These are phyloP conservation scores for Toxonevra muliebris DNA, from an alignment of 2,888 invertebrate species.

Conservation along the genomic window DNA sequence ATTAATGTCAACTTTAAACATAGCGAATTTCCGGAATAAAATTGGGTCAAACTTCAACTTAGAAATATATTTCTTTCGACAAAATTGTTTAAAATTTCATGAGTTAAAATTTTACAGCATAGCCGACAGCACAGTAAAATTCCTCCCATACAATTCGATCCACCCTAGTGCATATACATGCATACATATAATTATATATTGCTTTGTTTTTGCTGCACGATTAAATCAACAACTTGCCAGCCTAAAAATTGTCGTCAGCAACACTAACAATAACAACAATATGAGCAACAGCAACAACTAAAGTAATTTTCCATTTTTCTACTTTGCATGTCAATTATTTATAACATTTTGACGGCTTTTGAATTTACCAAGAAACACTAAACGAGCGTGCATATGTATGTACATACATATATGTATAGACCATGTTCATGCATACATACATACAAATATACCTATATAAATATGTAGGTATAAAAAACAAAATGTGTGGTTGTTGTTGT, in stretches of 20 bases:
- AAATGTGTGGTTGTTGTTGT: too few species aligned
- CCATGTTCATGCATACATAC: neutral
- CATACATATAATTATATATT: neutral
- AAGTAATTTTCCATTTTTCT: neutral
- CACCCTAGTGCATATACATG: neutral
- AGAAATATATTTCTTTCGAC: too few species aligned
- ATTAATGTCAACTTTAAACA: too few species aligned
- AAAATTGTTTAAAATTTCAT: too few species aligned
- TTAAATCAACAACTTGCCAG: neutral
- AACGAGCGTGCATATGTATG: conserved; percentile 13
- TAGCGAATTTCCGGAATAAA: too few species aligned
- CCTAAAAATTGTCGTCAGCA: too few species aligned
- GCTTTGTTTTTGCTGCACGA: neutral
- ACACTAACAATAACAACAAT: neutral
- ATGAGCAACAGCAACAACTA: neutral
- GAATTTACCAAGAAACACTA: conserved; percentile 17
- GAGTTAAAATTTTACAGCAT: too few species aligned
- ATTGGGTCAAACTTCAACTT: too few species aligned
- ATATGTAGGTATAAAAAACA: neutral
- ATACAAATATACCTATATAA: neutral
- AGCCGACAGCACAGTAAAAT: too few species aligned
- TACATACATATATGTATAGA: neutral
- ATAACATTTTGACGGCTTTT: conserved; percentile 40
- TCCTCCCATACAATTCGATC: too few species aligned
- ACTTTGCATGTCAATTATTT: conserved; percentile 43